phyloP scores from a whole-genome alignment of 2,797 vertebrate genomes.

The Neopelma chrysocephalum region DNA sequence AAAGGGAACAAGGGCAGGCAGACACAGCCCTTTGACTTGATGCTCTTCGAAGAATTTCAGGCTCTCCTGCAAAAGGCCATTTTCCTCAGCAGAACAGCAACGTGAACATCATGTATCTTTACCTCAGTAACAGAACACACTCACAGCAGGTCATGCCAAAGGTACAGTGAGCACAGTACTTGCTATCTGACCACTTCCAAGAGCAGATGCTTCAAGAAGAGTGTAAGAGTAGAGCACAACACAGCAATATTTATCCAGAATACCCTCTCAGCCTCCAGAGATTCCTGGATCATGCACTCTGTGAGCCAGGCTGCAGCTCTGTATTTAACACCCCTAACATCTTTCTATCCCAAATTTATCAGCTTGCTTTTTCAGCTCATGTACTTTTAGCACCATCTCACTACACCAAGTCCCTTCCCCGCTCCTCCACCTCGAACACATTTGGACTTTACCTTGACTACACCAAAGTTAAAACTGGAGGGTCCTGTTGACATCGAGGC shows the following conservation, averaged over 20 bases:
- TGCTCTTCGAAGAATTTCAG: neutral
- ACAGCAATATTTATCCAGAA: neutral
- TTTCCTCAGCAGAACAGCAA: neutral
- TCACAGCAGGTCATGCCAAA: neutral
- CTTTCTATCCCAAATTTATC: neutral
- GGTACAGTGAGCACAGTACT: neutral
- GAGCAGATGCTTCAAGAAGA: neutral
- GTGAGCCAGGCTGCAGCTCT: neutral
- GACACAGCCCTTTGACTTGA: neutral
- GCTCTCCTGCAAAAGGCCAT: neutral
- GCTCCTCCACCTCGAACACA: neutral
- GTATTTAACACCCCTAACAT: neutral
- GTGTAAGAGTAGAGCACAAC: neutral
- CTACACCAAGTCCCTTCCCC: neutral
- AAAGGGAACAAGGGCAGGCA: rapidly evolving
- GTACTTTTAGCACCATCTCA: rapidly evolving
- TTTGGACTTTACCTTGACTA: neutral
- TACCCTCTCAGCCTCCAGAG: neutral
- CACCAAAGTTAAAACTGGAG: neutral
- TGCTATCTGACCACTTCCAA: neutral
- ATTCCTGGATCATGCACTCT: neutral
- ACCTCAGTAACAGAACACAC: neutral
- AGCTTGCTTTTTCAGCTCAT: neutral
- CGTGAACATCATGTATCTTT: rapidly evolving
- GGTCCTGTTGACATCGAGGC: neutral